Base-by-base conservation (phyloP, 1,140 invertebrate genomes). In the Gonioctena quinquepunctata region DNA sequence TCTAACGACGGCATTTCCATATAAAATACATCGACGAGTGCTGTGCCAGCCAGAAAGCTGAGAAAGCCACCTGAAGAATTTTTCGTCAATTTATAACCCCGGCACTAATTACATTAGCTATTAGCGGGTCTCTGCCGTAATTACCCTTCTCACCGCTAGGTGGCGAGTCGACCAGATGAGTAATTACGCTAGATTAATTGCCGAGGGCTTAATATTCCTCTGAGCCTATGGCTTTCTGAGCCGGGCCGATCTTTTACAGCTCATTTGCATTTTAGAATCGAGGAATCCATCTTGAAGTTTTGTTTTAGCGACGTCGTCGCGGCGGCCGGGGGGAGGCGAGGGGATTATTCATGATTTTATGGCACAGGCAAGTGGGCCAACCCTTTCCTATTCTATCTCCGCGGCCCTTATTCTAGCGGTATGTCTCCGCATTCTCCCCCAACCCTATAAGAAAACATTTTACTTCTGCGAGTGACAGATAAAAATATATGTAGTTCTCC, bases 221-320 rank as follows among this genome's bases (percentile, higher is more conserved):
- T 77, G 76, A 68, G 42, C 73, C 61, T 19, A 69, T 72, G 67
- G 49, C 56, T 68, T 74, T 75, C 75, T 77, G 69, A 77, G 75
- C 66, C 65, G 56, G 62, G 52, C 49, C 72, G 73, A 78, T 79
- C 78, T 79, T 79, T 79, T 76, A 76, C 78, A 78, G 76, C 78
- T 79, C 78, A 79, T 79, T 79, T 79, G 78, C 76, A 78, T 78
- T 75, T 77, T 63, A 78, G 76, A 79, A 79, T 77, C 75, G 73
- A 73, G 76, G 71, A 77, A 77, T 77, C 71, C 75, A 75, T 77
- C 75, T 77, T 77, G 64, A 68, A 65, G 68, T 73, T 73, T 73
- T 73, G 71, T 70, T 73, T 73, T 73, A 73, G 33, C 13, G 33
- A 13, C 16, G 33, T 13, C 33, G 33, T 4, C 11, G n/a, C n/a